Evolutionary conservation across 2,888 invertebrate species (phyloP).

Genomic region (Oeneis ivallda): DNA sequence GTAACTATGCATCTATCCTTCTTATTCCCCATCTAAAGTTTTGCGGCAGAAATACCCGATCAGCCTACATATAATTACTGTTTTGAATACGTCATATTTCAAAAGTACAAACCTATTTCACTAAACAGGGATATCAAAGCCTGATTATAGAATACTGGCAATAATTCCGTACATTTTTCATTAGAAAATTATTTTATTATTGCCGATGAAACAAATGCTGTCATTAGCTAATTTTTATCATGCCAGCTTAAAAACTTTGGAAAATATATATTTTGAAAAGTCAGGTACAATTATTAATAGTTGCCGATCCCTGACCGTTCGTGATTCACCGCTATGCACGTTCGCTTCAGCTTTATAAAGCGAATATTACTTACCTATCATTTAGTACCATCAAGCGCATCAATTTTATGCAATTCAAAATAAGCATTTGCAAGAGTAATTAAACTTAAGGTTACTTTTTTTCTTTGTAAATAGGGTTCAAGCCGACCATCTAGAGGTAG

Average conservation of each 20-base stretch:
- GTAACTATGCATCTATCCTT: no score
- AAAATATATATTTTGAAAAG: neutral
- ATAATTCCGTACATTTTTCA: no score
- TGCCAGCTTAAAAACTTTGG: neutral
- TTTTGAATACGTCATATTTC: no score
- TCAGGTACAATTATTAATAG: slow-evolving; percentile 50
- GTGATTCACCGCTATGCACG: slow-evolving; percentile 63
- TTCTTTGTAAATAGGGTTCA: neutral
- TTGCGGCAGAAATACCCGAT: no score
- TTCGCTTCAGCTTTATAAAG: slow-evolving; percentile 51
- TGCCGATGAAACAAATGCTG: no score
- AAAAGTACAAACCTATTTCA: no score
- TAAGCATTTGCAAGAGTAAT: neutral
- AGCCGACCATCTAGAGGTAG: neutral
- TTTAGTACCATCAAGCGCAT: slow-evolving; percentile 31
- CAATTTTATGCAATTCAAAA: slow-evolving; percentile 16
- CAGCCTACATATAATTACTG: no score
- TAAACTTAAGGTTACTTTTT: neutral
- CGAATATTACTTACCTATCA: slow-evolving; percentile 44
- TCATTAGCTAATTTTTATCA: no score
- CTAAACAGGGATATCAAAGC: no score
- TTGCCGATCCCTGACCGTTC: slow-evolving; percentile 51
- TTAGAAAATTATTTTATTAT: no score
- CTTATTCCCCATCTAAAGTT: no score
- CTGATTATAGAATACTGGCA: no score